Evolutionary conservation across 2,797 vertebrate genomes (phyloP).

Genomic region (Scarus forsteni): DNA sequence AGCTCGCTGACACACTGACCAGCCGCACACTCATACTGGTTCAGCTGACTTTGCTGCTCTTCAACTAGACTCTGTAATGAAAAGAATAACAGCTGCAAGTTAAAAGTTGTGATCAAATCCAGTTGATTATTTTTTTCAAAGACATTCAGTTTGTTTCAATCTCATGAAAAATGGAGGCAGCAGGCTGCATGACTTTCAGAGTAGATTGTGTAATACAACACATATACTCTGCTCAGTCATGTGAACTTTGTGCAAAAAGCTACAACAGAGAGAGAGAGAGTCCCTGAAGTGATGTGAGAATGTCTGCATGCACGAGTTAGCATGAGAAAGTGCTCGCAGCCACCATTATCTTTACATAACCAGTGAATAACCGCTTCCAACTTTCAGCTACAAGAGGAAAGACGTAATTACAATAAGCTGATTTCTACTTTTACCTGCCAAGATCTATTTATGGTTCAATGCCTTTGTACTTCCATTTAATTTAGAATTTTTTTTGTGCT

Average conservation of each 20-base stretch:
- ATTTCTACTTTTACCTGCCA: neutral
- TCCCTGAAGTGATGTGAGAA: constrained; percentile 22
- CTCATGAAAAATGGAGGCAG: constrained; percentile 25
- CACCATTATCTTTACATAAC: constrained; percentile 50
- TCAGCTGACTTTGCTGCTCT: constrained; percentile 85
- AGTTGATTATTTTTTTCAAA: constrained; percentile 10
- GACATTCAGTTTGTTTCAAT: constrained; percentile 17
- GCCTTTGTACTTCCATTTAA: neutral
- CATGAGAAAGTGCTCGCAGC: constrained; percentile 22
- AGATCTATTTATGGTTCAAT: neutral
- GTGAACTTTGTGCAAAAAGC: constrained; percentile 36
- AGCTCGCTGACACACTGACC: constrained; percentile 83
- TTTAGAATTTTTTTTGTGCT: neutral
- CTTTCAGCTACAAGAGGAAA: constrained; percentile 5
- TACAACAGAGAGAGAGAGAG: constrained; percentile 1
- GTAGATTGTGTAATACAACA: constrained; percentile 35
- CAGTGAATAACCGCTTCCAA: constrained; percentile 1
- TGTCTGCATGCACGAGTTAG: constrained; percentile 43
- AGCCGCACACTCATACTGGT: constrained; percentile 82
- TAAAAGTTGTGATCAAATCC: neutral
- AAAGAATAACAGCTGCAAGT: neutral
- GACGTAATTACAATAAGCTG: neutral
- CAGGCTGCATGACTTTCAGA: neutral
- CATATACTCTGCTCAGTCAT: constrained; percentile 36
- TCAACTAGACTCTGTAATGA: constrained; percentile 85